Percentiles rank a stretch among this genome's conserved stretches.
phyloP scores from a whole-genome alignment of 2,888 invertebrate genomes.

The Autographa pulchrina region DNA sequence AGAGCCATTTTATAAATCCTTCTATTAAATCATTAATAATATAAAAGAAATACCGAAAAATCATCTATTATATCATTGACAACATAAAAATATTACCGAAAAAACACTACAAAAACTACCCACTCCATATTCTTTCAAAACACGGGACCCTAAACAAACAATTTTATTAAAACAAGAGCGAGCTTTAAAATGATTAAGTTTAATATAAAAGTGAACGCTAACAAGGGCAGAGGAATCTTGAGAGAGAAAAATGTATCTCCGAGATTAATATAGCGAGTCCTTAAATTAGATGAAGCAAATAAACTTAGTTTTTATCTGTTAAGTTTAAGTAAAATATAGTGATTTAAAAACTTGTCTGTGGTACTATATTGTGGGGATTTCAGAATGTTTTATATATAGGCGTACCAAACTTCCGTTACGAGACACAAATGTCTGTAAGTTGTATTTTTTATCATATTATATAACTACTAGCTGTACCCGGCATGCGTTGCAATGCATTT shows the following conservation, averaged over 20 bases:
- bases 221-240: neutral
- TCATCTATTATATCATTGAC: too few species aligned
- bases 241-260: constrained; percentile 1
- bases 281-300: neutral
- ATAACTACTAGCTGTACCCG: too few species aligned
- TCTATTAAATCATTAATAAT: too few species aligned
- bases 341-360: neutral
- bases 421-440: too few species aligned
- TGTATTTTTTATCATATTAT: too few species aligned
- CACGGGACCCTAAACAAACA: neutral
- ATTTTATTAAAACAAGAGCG: neutral
- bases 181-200: neutral
- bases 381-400: too few species aligned
- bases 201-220: constrained; percentile 1
- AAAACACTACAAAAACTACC: neutral
- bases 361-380: too few species aligned
- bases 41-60: too few species aligned
- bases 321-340: neutral
- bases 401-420: too few species aligned
- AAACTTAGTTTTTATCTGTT: neutral
- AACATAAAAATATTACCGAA: too few species aligned
- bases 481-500: too few species aligned
- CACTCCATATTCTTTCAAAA: neutral
- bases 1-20: too few species aligned
- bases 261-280: neutral